phyloP scores from a whole-genome alignment of 1,140 invertebrate genomes.

The Bombus superbus region DNA sequence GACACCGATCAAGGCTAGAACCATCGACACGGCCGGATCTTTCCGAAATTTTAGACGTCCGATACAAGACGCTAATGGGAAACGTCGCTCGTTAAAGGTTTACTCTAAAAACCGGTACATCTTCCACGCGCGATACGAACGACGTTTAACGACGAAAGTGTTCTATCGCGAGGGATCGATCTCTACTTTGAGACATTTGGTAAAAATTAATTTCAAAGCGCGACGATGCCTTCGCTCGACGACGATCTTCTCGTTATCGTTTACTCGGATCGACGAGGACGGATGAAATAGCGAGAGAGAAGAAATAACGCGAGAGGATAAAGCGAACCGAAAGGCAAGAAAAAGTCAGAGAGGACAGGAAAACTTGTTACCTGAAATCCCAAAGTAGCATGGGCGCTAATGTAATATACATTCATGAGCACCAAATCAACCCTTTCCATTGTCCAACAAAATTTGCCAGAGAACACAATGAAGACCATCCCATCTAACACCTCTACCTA shows the following conservation, averaged over 20 bases:
- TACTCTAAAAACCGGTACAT: neutral
- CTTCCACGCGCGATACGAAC: neutral
- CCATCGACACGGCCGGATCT: conserved; percentile 27
- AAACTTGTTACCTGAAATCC: conserved; percentile 67
- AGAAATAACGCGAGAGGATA: neutral
- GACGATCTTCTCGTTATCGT: neutral
- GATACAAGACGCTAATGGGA: neutral
- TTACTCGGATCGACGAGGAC: neutral
- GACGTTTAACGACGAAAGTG: neutral
- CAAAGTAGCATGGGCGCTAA: conserved; percentile 57
- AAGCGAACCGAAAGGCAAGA: conserved; percentile 31
- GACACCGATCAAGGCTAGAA: conserved; percentile 39
- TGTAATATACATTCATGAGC: conserved; percentile 74
- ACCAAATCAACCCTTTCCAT: conserved; percentile 66
- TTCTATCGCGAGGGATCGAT: neutral
- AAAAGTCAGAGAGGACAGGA: conserved; percentile 27
- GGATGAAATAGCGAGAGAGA: neutral
- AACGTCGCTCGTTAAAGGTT: neutral
- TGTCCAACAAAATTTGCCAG: conserved; percentile 70
- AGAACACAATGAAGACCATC: conserved; percentile 60
- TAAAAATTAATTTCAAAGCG: neutral
- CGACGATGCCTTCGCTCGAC: neutral
- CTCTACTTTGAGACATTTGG: neutral
- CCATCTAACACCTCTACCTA: conserved; percentile 22
- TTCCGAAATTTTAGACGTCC: neutral